Percentiles rank a stretch among this genome's conserved stretches.
These are phyloP conservation scores for Saccopteryx bilineata DNA, from an alignment of 2,113 vertebrate species.

Conservation along the genomic window DNA sequence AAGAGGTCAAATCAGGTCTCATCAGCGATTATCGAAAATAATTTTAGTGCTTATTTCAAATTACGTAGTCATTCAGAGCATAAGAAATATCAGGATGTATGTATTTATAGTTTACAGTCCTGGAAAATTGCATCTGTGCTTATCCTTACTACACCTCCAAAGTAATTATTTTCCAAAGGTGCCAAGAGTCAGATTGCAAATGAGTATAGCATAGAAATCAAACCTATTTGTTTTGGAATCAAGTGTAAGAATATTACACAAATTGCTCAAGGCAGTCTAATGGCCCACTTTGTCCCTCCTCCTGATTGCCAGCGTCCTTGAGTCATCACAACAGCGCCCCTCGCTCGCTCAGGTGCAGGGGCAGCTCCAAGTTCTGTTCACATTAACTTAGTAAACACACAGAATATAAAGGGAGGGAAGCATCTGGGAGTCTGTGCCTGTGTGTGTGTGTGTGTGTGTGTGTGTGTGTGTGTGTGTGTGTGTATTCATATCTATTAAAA, in stretches of 20 bases:
- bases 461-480: too few species aligned
- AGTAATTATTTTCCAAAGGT: background rate
- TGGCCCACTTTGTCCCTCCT: background rate
- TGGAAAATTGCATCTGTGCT: background rate
- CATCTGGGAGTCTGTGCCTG: background rate
- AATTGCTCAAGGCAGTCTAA: background rate
- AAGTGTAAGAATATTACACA: background rate
- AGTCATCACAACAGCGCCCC: accelerated
- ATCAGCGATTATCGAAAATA: background rate
- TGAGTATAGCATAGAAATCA: background rate
- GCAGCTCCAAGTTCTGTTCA: conserved; percentile 27
- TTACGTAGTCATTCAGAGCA: background rate
- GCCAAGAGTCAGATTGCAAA: background rate
- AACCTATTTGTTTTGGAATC: background rate
- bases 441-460: background rate
- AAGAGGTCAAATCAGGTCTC: conserved; percentile 50
- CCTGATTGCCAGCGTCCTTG: background rate
- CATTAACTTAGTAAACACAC: background rate
- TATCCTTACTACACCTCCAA: conserved; percentile 21
- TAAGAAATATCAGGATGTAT: background rate
- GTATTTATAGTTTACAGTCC: background rate
- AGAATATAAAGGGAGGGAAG: background rate
- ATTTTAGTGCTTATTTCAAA: background rate
- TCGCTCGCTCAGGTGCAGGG: background rate
- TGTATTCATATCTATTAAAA: conserved; percentile 39